phyloP scores from a whole-genome alignment of 1,140 invertebrate species.

The Calephelis nemesis region DNA sequence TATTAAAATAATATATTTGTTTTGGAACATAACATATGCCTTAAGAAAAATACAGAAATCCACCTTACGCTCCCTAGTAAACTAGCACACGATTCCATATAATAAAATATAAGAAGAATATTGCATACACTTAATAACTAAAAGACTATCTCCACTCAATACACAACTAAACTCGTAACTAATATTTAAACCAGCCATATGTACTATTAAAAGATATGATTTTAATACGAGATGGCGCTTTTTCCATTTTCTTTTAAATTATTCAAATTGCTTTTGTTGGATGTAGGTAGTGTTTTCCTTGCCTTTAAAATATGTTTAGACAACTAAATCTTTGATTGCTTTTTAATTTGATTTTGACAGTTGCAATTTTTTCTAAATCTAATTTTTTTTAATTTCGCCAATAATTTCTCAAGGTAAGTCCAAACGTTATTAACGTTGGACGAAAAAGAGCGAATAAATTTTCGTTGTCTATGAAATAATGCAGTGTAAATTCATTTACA shows the following conservation, averaged over 20 bases:
- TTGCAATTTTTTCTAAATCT: too few relatives aligned
- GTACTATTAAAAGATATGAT: conserved; percentile 11
- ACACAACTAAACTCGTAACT: conserved; percentile 8
- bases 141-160: conserved; percentile 14
- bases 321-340: too few relatives aligned
- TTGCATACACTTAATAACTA: conserved; percentile 14
- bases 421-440: background rate
- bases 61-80: conserved; percentile 5
- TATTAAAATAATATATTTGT: background rate
- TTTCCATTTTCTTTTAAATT: conserved; percentile 1
- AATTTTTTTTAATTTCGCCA: too few relatives aligned
- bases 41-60: background rate
- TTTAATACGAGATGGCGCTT: conserved; percentile 12
- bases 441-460: background rate
- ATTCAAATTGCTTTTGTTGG: background rate
- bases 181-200: conserved; percentile 13
- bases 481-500: conserved; percentile 9
- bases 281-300: too few relatives aligned
- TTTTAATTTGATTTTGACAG: too few relatives aligned
- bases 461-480: conserved; percentile 15
- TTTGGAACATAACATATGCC: background rate
- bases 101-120: conserved; percentile 6
- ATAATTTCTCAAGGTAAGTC: background rate
- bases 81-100: conserved; percentile 9
- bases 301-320: too few relatives aligned